Evolutionary conservation across 2,888 invertebrate species (phyloP).

Genomic region (Eupeodes latifasciatus): DNA sequence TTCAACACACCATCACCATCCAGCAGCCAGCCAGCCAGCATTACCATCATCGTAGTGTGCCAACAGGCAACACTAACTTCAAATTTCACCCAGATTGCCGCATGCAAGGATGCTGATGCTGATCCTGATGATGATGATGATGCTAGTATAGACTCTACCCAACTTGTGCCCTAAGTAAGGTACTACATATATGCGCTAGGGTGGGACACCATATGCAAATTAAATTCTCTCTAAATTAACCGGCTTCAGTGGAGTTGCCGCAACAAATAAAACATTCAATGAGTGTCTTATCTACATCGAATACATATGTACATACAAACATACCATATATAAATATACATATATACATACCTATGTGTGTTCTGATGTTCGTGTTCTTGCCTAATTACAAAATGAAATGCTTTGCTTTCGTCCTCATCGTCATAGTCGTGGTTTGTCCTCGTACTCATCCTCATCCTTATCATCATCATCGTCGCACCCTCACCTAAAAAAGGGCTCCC

Average conservation of each 20-base stretch:
- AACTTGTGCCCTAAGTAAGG: slow-evolving; percentile 67
- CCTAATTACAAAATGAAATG: slow-evolving; percentile 71
- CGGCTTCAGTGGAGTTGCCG: slow-evolving; percentile 51
- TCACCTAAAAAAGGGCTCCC: background rate
- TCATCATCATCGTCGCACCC: background rate
- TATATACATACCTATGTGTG: slow-evolving; percentile 22
- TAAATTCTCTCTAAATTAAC: slow-evolving; percentile 73
- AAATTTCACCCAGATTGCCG: slow-evolving; percentile 69
- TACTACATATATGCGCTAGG: slow-evolving; percentile 24
- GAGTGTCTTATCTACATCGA: slow-evolving; percentile 74
- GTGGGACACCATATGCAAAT: slow-evolving; percentile 73
- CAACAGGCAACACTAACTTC: slow-evolving; percentile 46
- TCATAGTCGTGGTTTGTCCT: background rate
- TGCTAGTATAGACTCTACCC: slow-evolving; percentile 40
- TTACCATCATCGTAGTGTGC: background rate
- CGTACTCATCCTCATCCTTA: background rate
- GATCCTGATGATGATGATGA: slow-evolving; percentile 34
- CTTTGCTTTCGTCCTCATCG: slow-evolving; percentile 35
- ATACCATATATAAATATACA: background rate
- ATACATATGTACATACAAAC: background rate
- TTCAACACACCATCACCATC: slow-evolving; percentile 16
- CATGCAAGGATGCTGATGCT: slow-evolving; percentile 32
- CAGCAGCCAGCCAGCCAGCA: background rate
- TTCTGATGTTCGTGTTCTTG: slow-evolving; percentile 68
- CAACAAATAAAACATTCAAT: slow-evolving; percentile 68